Conservation (phyloP, 2,888 invertebrate species). For the Halocaridina rubra region DNA sequence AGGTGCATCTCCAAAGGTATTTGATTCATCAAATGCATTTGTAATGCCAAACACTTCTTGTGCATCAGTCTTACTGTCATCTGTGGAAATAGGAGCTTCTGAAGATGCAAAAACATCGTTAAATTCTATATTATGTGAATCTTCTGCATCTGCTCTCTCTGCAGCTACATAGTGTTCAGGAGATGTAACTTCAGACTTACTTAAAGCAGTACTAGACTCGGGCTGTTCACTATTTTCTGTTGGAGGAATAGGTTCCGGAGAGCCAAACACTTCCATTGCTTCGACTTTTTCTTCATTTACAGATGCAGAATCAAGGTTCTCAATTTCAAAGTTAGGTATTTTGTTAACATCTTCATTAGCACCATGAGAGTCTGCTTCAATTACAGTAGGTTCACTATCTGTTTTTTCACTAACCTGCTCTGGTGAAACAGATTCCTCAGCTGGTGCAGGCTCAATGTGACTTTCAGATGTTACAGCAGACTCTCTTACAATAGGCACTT, state of each 20-base stretch:
- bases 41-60: conserved; percentile 25
- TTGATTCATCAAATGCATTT: not conserved
- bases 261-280: conserved; percentile 47
- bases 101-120: conserved; percentile 14
- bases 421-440: conserved; percentile 52
- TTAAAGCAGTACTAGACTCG: conserved; percentile 10
- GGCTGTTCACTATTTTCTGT: conserved; percentile 10
- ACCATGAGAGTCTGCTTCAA: conserved; percentile 48
- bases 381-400: conserved; percentile 55
- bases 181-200: conserved; percentile 19
- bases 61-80: not conserved
- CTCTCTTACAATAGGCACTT: conserved; percentile 7
- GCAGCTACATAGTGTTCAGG: conserved; percentile 13
- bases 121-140: conserved; percentile 1
- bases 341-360: conserved; percentile 27
- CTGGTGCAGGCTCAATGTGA: not conserved
- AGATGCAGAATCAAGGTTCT: conserved; percentile 27
- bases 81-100: conserved; percentile 16
- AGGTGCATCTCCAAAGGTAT: conserved; percentile 1
- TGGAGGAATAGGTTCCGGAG: conserved; percentile 48
- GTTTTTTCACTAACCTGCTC: conserved; percentile 59
- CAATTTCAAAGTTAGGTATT: conserved; percentile 2
- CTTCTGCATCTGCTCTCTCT: not conserved
- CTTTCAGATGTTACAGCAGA: not conserved
- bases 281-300: conserved; percentile 41